Base-by-base conservation (phyloP, 1,140 invertebrate genomes). In the Wasmannia auropunctata region DNA sequence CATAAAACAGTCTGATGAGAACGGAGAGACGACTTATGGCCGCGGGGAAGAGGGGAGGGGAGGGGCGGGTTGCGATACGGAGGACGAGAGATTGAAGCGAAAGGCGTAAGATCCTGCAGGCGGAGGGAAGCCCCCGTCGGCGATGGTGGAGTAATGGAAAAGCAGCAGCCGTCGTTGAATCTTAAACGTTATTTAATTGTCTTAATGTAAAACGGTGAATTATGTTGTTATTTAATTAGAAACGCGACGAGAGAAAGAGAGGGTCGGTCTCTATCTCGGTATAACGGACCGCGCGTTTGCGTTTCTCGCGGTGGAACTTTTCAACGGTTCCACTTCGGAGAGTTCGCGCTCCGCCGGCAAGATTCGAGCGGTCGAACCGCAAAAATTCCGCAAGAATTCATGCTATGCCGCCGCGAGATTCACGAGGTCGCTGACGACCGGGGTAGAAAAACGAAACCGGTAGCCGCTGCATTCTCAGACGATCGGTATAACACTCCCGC, bases 221-320 rank as follows among this genome's bases (percentile, higher is more conserved):
- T 93, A 93, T 94, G 93, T 94, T 94, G 93, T 94, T 94, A 94
- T 94, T 94, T 94, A 94, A 94, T 94, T 94, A 95, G 91, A 93
- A 90, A 81, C 74, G 67, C 76, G 16, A 86, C 67, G 79, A 91
- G 91, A 90, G 87, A 91, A 91, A 90, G 87, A 89, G 89, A 89
- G 76, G 43, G 72, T 86, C 40, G 65, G 40, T 58, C 40, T 58
- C 40, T 11, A 56, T 90, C 88, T 89, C 63, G 87, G 62, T 56
- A n/a, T n/a, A 74, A 83, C 67, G 79, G 31, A 25, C 19, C 58
- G 58, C 58, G 58, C 85, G 49, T 88, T 88, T 49, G 40, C 34
- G 58, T 67, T 40, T 40, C 75, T 81, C 46, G 16, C n/a, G n/a
- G n/a, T n/a, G 14, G 5, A 63, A 77, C 56, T 25, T 65, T 70